Evolutionary conservation across 2,113 vertebrate genomes (phyloP).

Genomic region (Prinia subflava): DNA sequence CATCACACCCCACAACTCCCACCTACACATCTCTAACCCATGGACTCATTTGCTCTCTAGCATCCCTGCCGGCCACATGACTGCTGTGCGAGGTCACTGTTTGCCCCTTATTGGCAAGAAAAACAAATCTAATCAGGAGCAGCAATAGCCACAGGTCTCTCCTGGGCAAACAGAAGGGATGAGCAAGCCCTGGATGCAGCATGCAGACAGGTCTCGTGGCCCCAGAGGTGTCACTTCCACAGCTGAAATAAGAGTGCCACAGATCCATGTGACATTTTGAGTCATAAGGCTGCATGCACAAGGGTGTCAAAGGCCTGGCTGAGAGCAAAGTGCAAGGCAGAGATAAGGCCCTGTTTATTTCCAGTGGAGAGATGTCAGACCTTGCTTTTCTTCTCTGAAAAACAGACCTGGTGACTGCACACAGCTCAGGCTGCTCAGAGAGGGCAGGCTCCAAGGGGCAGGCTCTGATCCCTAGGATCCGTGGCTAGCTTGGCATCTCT

Average conservation of each 20-base stretch:
- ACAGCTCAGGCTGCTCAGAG: not conserved
- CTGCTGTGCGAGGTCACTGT: not conserved
- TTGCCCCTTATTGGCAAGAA: not conserved
- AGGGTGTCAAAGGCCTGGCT: not conserved
- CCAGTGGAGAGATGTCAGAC: not conserved
- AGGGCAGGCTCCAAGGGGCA: not conserved
- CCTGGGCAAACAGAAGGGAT: not conserved
- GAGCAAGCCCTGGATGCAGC: not conserved
- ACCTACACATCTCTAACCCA: accelerated
- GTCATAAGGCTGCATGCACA: not conserved
- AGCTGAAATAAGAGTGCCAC: not conserved
- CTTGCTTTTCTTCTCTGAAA: not conserved
- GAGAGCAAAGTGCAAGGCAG: not conserved
- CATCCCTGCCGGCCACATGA: accelerated
- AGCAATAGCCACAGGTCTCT: accelerated
- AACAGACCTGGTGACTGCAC: not conserved
- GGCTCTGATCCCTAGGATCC: not conserved
- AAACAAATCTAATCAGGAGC: not conserved
- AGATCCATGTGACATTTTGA: not conserved
- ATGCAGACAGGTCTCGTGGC: accelerated
- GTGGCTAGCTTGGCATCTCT: not conserved
- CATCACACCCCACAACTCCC: not conserved
- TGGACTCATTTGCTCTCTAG: not conserved
- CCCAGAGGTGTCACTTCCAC: accelerated
- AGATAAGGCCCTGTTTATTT: not conserved